These are phyloP conservation scores for Brachionus angularis DNA, from an alignment of 1,140 invertebrate genomes.

Conservation along the genomic window DNA sequence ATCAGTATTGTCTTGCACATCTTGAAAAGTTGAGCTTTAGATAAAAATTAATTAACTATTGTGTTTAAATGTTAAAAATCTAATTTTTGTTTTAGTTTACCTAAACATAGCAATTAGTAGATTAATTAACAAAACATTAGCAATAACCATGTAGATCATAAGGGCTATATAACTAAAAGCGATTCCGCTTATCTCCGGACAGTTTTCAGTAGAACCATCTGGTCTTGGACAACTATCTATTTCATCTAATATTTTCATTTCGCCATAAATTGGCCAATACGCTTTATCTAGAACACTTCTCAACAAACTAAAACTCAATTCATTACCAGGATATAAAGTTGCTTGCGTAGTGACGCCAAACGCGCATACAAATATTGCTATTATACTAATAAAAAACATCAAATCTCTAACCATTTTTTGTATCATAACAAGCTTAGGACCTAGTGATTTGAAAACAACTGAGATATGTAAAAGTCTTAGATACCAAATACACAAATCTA, in stretches of 20 bases:
- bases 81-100: conserved; percentile 48
- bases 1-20: conserved; percentile 38
- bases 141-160: conserved; percentile 52
- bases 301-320: conserved; percentile 47
- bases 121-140: conserved; percentile 55
- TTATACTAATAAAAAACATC: conserved; percentile 54
- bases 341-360: conserved; percentile 51
- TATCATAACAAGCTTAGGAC: conserved; percentile 58
- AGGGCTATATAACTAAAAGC: conserved; percentile 48
- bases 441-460: conserved; percentile 53
- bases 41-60: background rate
- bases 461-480: conserved; percentile 53
- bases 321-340: conserved; percentile 51
- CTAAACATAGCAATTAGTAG: conserved; percentile 57
- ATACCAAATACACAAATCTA: conserved; percentile 45
- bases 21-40: conserved; percentile 37
- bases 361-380: conserved; percentile 53
- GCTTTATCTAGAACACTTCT: conserved; percentile 52
- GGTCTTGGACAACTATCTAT: conserved; percentile 49
- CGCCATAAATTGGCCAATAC: conserved; percentile 57
- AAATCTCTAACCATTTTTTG: conserved; percentile 55
- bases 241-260: conserved; percentile 53
- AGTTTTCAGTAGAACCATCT: background rate
- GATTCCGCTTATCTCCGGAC: conserved; percentile 45
- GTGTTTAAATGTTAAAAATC: background rate